Evolutionary conservation across 2,113 vertebrate genomes (phyloP).

Genomic region (Mustela lutreola): DNA sequence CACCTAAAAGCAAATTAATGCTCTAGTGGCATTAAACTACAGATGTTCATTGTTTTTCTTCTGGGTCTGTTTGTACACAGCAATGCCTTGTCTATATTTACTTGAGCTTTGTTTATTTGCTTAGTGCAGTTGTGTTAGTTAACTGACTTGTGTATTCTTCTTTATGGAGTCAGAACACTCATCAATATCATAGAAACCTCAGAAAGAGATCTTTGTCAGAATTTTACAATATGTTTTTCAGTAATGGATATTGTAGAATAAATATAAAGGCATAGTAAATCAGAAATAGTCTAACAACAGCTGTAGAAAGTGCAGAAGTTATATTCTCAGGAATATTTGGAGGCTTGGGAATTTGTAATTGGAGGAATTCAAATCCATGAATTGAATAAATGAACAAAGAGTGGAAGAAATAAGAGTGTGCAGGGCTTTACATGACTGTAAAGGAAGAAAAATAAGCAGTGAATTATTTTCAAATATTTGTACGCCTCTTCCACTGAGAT

Average conservation of each 20-base stretch:
- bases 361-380: slow-evolving; percentile 15
- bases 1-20: slow-evolving; percentile 69
- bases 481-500: slow-evolving; percentile 37
- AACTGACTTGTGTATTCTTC: slow-evolving; percentile 62
- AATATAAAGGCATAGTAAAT: slow-evolving; percentile 49
- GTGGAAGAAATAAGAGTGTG: not conserved
- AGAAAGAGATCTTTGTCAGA: slow-evolving; percentile 21
- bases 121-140: slow-evolving; percentile 64
- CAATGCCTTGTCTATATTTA: slow-evolving; percentile 71
- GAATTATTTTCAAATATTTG: slow-evolving; percentile 62
- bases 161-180: slow-evolving; percentile 48
- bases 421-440: not conserved
- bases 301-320: slow-evolving; percentile 52
- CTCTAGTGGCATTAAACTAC: slow-evolving; percentile 24
- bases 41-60: slow-evolving; percentile 72
- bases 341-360: not conserved
- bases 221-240: slow-evolving; percentile 50
- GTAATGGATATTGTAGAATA: slow-evolving; percentile 9
- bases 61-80: slow-evolving; percentile 57
- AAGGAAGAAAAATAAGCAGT: not conserved
- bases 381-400: not conserved
- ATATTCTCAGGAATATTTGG: not conserved
- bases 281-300: slow-evolving; percentile 55
- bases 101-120: slow-evolving; percentile 77
- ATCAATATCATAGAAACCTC: not conserved